phyloP scores from a whole-genome alignment of 2,113 vertebrate species.

The Epinephelus cyanopodus region DNA sequence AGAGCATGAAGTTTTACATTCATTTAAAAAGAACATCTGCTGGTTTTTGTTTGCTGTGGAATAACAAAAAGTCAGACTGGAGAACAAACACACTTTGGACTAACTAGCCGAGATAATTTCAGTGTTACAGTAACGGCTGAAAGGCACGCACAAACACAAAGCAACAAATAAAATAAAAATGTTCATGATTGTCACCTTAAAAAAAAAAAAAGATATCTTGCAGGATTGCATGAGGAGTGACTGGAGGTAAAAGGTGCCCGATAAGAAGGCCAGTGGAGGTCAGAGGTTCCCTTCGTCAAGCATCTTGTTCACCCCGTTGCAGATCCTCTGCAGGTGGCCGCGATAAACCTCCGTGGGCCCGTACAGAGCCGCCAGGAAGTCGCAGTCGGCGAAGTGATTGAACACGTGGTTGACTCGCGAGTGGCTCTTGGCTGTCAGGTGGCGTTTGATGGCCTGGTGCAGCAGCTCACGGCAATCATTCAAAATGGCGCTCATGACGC shows the following conservation, averaged over 20 bases:
- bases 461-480: slow-evolving; percentile 93
- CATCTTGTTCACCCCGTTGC: slow-evolving; percentile 92
- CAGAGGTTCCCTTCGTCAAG: slow-evolving; percentile 93
- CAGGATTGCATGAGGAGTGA: slow-evolving; percentile 1
- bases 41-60: slow-evolving; percentile 44
- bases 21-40: slow-evolving; percentile 36
- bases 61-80: slow-evolving; percentile 30
- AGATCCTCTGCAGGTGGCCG: slow-evolving; percentile 89
- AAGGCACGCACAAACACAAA: slow-evolving; percentile 54
- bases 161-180: slow-evolving; percentile 42
- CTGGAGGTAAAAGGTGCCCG: slow-evolving; percentile 42
- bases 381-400: slow-evolving; percentile 92
- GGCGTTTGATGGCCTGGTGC: slow-evolving; percentile 91
- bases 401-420: slow-evolving; percentile 95
- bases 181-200: slow-evolving; percentile 51
- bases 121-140: slow-evolving; percentile 66
- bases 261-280: slow-evolving; percentile 54
- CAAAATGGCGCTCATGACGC: slow-evolving; percentile 90
- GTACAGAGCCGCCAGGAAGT: slow-evolving; percentile 93
- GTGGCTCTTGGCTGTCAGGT: slow-evolving; percentile 95
- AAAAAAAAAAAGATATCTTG: slow-evolving; percentile 33
- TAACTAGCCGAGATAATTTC: slow-evolving; percentile 47
- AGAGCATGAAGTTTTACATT: slow-evolving; percentile 72
- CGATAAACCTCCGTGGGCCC: slow-evolving; percentile 90
- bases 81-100: slow-evolving; percentile 64